Evolutionary conservation across 2,113 vertebrate species (phyloP).

Genomic region (Tapirus terrestris): DNA sequence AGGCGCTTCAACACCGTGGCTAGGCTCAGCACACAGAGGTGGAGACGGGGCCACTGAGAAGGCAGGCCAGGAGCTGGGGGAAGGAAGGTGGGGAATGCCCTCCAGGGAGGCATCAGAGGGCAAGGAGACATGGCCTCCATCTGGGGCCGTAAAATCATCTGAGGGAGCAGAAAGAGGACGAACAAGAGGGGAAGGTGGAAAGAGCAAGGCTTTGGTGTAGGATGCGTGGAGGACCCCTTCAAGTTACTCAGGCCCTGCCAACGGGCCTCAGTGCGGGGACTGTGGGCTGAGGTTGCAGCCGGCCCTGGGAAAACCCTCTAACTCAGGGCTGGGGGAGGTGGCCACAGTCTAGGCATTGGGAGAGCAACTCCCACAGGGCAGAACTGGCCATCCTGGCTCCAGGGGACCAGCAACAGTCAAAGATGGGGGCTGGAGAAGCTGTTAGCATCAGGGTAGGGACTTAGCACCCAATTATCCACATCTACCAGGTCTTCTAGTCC

Average conservation of each 20-base stretch:
- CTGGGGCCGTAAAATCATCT: background rate
- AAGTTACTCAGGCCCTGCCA: background rate
- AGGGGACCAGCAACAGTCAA: background rate
- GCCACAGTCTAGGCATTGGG: rapidly evolving
- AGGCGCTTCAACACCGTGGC: background rate
- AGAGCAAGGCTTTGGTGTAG: background rate
- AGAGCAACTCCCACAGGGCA: background rate
- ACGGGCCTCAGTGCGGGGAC: no score
- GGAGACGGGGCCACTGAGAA: background rate
- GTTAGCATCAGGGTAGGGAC: background rate
- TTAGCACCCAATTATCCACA: background rate
- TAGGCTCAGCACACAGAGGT: background rate
- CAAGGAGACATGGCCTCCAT: background rate
- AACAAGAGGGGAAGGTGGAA: background rate
- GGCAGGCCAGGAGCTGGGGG: background rate
- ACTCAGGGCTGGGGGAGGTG: background rate
- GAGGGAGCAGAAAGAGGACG: background rate
- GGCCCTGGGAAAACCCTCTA: background rate
- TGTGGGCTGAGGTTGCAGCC: background rate
- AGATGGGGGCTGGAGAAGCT: background rate
- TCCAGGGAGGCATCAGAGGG: background rate
- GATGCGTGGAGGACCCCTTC: background rate
- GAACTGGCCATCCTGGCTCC: background rate
- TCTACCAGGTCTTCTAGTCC: background rate
- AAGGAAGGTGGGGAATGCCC: background rate